A percentile compares a stretch with the other conserved stretches of the same genome.
Conservation (phyloP, 1,140 invertebrate species). For the Trichogramma pretiosum region DNA sequence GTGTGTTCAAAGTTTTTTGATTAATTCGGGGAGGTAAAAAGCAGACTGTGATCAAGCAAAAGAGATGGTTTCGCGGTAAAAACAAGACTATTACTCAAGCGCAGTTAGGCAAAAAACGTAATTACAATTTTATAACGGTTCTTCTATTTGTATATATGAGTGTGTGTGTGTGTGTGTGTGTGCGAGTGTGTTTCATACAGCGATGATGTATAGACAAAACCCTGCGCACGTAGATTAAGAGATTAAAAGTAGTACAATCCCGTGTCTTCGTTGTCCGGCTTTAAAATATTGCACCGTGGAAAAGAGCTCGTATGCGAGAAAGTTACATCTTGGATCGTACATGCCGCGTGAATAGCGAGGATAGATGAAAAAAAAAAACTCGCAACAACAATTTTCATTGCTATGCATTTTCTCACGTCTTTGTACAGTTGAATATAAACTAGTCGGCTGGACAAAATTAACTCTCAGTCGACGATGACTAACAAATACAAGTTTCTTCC, state of each 20-base stretch:
- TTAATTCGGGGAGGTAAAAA: constrained; percentile 9
- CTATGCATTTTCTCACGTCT: too few relatives aligned
- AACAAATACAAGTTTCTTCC: constrained; percentile 7
- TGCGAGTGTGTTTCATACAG: too few relatives aligned
- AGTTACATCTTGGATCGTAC: too few relatives aligned
- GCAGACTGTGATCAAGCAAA: too few relatives aligned
- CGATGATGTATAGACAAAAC: not conserved
- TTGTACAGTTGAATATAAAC: too few relatives aligned
- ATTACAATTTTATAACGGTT: constrained; percentile 13
- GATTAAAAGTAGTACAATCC: not conserved
- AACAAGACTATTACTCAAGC: constrained; percentile 3
- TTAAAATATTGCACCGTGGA: not conserved
- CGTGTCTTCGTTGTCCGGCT: not conserved
- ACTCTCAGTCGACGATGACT: constrained; percentile 14
- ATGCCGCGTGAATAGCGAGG: too few relatives aligned
- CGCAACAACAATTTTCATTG: too few relatives aligned
- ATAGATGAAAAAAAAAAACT: too few relatives aligned
- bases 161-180: too few relatives aligned
- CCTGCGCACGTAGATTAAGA: not conserved
- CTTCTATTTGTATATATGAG: not conserved
- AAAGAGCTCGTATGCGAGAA: not conserved
- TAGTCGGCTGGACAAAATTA: too few relatives aligned
- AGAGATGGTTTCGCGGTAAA: not conserved
- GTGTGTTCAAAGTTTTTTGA: not conserved
- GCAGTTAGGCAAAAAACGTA: constrained; percentile 7